Evolutionary conservation across 1,140 invertebrate genomes (phyloP).

Genomic region (Agrypnia vestita): DNA sequence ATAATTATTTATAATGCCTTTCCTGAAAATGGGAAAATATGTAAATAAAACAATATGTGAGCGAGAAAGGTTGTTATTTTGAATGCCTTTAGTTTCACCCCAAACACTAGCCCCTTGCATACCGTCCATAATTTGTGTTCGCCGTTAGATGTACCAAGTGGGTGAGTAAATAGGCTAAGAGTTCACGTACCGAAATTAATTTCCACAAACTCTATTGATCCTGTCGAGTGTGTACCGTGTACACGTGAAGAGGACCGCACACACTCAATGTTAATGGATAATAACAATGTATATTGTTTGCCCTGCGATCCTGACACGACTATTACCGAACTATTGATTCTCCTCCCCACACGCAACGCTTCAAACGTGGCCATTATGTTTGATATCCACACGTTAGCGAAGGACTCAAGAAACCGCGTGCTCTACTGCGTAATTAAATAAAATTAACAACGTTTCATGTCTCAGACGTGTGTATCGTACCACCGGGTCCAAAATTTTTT

Average conservation of each 20-base stretch:
- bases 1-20: no score
- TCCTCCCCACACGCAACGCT: not conserved
- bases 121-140: not conserved
- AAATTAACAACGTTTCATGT: no score
- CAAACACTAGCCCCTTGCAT: slow-evolving; percentile 7
- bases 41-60: not conserved
- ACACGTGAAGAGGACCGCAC: slow-evolving; percentile 15
- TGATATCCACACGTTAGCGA: not conserved
- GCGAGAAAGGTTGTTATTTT: not conserved
- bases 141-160: slow-evolving; percentile 24
- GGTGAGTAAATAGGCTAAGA: slow-evolving; percentile 26
- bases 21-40: not conserved
- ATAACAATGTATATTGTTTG: slow-evolving; percentile 40
- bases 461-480: no score
- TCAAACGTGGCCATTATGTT: no score
- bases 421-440: no score
- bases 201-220: slow-evolving; percentile 22
- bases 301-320: slow-evolving; percentile 23
- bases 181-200: slow-evolving; percentile 40
- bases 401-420: no score
- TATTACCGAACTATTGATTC: slow-evolving; percentile 34
- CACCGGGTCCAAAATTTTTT: no score
- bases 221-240: not conserved
- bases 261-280: slow-evolving; percentile 38
- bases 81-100: not conserved